Evolutionary conservation across 2,113 vertebrate species (phyloP), one percentile per base, ranked within the genome.

Genomic region (Phalacrocorax aristotelis): DNA sequence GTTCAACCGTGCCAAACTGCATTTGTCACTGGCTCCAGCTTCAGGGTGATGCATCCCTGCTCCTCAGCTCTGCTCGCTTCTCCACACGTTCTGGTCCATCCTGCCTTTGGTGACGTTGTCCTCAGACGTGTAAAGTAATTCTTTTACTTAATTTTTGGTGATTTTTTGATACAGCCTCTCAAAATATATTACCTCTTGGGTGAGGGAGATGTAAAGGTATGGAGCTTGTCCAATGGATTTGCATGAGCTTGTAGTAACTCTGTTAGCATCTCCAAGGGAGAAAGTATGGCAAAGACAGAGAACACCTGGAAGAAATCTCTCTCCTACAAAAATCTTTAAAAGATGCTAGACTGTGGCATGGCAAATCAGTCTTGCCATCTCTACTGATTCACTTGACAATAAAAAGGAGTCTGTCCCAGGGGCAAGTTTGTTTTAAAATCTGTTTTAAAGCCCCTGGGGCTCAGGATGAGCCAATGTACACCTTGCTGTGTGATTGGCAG

Each of bases 1-100:
- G 10, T 54, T 89, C 36, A 81, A 0, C 1, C 0, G 0, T n/a
- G 38, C 46, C 76, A 83, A 58, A n/a, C 27, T 87, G 42, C 21
- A 4, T 29, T 49, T 34, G 10, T 27, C 5, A 1, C 9, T 85
- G 48, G 6, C 71, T 85, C 36, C 69, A 52, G 66, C 32, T 76
- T 57, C 62, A 25, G 38, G 10, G 7, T 34, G 68, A 22, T 62
- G 20, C 9, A 7, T 38, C 44, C 32, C 51, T 48, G 17, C 29
- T 54, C 32, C 49, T 80, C 72, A 55, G 38, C 46, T 60, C 57
- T 27, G 15, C 62, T 65, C 34, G 1, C 10, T 48, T 65, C 61
- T 81, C 60, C 74, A 29, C 3, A 2, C 1, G 0, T 60, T 70
- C 89, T 49, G 27, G 21, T 57, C 61, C 36, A 15, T 29, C 42